Percentiles rank a stretch among this genome's conserved stretches.
Evolutionary conservation across 2,113 vertebrate species (phyloP).

Genomic region (Pavo muticus): DNA sequence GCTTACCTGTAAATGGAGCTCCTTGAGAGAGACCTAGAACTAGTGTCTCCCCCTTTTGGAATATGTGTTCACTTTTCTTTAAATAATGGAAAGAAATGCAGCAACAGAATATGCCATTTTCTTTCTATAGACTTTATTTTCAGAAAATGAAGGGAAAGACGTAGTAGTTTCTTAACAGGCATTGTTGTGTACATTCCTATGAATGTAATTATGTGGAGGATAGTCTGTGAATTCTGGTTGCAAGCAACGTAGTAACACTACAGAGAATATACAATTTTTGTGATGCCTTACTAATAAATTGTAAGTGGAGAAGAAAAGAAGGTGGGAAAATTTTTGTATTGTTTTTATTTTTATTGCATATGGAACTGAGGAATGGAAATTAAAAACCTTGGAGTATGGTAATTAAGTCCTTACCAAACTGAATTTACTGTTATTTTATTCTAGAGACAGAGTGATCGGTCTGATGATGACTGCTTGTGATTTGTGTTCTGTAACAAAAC

Average conservation of each 20-base stretch:
- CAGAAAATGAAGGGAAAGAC: background rate
- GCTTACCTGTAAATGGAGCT: background rate
- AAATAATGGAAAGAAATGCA: background rate
- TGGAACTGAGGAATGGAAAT: background rate
- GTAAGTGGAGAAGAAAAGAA: background rate
- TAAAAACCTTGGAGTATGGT: background rate
- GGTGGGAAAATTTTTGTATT: background rate
- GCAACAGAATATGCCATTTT: background rate
- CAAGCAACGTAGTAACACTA: background rate
- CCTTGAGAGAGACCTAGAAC: background rate
- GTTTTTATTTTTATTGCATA: background rate
- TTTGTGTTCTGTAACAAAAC: constrained; percentile 97
- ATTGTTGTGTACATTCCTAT: background rate
- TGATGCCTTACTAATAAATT: background rate
- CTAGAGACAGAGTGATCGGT: constrained; percentile 95
- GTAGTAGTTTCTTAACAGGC: background rate
- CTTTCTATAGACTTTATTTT: background rate
- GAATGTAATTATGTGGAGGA: background rate
- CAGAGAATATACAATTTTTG: background rate
- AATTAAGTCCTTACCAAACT: background rate
- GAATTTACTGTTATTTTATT: constrained; percentile 45
- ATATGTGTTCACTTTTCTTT: background rate
- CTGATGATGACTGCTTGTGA: constrained; percentile 99
- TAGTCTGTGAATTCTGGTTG: background rate
- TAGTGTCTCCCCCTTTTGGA: background rate